A percentile compares a stretch with the other conserved stretches of the same genome.
Evolutionary conservation across 2,888 invertebrate species (phyloP).

Genomic region (Minunthozetes semirufus): DNA sequence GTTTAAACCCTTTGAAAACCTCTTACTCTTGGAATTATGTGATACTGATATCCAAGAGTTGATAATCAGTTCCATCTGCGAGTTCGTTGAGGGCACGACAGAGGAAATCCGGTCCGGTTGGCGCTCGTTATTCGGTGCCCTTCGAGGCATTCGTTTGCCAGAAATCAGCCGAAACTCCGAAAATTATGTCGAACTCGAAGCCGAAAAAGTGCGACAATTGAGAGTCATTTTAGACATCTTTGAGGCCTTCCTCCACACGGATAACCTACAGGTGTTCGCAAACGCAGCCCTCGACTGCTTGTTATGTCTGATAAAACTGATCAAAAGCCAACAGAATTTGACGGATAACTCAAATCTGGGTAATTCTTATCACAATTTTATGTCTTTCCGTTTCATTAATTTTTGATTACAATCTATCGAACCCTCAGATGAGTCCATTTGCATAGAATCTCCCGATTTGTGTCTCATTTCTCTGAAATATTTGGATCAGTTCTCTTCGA

Average conservation of each 20-base stretch:
- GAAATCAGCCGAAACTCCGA: not conserved
- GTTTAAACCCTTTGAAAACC: constrained; percentile 88
- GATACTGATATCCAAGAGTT: constrained; percentile 80
- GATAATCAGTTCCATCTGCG: constrained; percentile 91
- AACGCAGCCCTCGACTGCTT: constrained; percentile 92
- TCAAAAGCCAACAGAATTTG: not conserved
- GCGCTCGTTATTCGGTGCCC: constrained; percentile 87
- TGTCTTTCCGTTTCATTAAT: not conserved
- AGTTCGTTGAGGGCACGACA: constrained; percentile 88
- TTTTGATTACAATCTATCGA: not conserved
- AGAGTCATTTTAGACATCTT: constrained; percentile 69
- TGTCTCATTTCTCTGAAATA: constrained; percentile 74
- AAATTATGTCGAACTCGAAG: constrained; percentile 28
- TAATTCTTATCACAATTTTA: not conserved
- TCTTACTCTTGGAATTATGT: constrained; percentile 83
- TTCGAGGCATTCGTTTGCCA: constrained; percentile 66
- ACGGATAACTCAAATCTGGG: not conserved
- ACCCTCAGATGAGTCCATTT: not conserved
- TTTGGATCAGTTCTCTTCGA: constrained; percentile 74
- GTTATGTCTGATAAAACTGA: constrained; percentile 66
- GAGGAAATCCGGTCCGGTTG: constrained; percentile 91
- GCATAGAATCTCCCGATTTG: constrained; percentile 46
- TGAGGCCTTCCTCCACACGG: constrained; percentile 82
- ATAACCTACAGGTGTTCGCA: constrained; percentile 85
- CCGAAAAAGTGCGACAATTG: constrained; percentile 43